phyloP scores from a whole-genome alignment of 2,113 vertebrate species.

The Verasper variegatus region DNA sequence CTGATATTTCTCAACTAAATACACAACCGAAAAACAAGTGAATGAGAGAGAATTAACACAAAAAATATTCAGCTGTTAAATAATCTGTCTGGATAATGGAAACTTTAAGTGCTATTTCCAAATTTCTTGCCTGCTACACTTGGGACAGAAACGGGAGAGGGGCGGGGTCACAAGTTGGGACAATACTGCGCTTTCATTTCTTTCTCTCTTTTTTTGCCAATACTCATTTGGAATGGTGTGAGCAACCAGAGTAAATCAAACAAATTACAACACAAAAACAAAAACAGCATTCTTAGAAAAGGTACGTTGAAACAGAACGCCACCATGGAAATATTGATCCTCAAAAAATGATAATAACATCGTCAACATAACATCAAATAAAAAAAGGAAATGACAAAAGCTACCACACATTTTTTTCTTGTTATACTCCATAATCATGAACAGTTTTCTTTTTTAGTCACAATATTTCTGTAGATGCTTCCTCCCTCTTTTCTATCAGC shows the following conservation, averaged over 20 bases:
- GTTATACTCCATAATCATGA: constrained; percentile 75
- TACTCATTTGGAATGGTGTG: constrained; percentile 81
- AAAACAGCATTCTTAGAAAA: constrained; percentile 71
- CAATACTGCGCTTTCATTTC: constrained; percentile 74
- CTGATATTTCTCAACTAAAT: constrained; percentile 80
- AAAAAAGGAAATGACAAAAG: constrained; percentile 79
- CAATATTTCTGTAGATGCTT: constrained; percentile 73
- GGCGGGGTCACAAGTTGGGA: constrained; percentile 63
- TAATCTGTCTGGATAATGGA: constrained; percentile 73
- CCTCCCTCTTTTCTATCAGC: constrained; percentile 53
- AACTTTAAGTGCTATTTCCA: constrained; percentile 83
- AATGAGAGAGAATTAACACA: constrained; percentile 60
- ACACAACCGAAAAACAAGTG: constrained; percentile 69
- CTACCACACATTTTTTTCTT: constrained; percentile 79
- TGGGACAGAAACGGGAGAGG: constrained; percentile 58
- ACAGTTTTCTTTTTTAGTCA: constrained; percentile 75
- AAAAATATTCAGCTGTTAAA: constrained; percentile 67
- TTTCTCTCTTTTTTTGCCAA: constrained; percentile 61
- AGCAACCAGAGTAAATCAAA: constrained; percentile 74
- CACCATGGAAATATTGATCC: constrained; percentile 78
- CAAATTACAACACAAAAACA: constrained; percentile 67
- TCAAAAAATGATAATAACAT: constrained; percentile 72
- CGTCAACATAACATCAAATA: constrained; percentile 56
- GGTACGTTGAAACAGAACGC: constrained; percentile 72
- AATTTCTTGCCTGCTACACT: constrained; percentile 75